Evolutionary conservation across 2,797 vertebrate genomes (phyloP).

Genomic region (Bothrops alternatus): DNA sequence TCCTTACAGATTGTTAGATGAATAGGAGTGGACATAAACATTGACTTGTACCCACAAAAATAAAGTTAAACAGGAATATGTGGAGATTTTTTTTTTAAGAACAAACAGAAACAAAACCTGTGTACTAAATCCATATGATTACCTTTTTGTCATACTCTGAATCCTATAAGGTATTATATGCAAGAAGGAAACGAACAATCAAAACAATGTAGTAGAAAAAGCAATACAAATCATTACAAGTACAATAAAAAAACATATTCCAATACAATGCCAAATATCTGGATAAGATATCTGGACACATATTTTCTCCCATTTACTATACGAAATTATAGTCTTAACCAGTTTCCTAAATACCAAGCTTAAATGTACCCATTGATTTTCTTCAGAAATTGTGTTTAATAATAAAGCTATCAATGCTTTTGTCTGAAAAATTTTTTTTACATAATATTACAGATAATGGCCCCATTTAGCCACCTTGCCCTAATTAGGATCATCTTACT

Average conservation of each 20-base stretch:
- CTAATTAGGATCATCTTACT: neutral
- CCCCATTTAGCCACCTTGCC: neutral
- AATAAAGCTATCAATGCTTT: neutral
- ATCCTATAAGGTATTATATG: neutral
- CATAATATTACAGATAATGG: neutral
- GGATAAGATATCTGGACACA: neutral
- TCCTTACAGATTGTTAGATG: neutral
- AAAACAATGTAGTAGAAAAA: neutral
- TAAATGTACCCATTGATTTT: neutral
- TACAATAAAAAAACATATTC: neutral
- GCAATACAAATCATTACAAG: neutral
- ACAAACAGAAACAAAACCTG: neutral
- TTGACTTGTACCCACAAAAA: neutral
- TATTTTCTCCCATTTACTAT: neutral
- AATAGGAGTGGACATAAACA: neutral
- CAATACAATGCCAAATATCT: neutral
- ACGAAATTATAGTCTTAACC: neutral
- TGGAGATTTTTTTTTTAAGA: neutral
- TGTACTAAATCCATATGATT: neutral
- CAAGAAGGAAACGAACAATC: neutral
- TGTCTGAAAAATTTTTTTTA: neutral
- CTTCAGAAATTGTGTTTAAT: neutral
- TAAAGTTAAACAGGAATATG: neutral
- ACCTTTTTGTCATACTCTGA: neutral
- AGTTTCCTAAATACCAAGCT: neutral